Conservation (phyloP, 2,888 invertebrate species). For the Prosapia bicincta region DNA sequence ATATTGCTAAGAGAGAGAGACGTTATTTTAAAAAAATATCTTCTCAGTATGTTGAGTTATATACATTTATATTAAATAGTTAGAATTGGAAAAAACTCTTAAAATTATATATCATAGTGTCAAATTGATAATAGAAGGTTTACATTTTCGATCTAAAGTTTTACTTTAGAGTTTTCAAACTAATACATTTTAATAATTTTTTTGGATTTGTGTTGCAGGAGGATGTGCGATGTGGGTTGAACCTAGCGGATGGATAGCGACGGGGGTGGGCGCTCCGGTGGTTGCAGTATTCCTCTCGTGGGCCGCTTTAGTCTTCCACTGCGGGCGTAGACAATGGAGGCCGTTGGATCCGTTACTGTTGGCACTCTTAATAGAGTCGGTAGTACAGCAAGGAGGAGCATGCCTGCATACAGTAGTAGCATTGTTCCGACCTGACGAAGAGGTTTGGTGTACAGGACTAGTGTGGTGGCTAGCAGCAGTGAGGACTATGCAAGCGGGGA, state of each 20-base stretch:
- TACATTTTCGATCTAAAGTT: too few relatives aligned
- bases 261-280: constrained; percentile 49
- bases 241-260: constrained; percentile 48
- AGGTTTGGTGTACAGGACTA: constrained; percentile 49
- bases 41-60: too few relatives aligned
- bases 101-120: too few relatives aligned
- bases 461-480: constrained; percentile 52
- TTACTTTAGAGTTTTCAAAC: too few relatives aligned
- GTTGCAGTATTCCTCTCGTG: constrained; percentile 49
- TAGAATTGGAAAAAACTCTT: too few relatives aligned
- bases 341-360: constrained; percentile 53
- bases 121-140: too few relatives aligned
- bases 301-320: constrained; percentile 52
- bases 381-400: constrained; percentile 47
- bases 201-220: constrained; percentile 25
- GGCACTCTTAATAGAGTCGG: constrained; percentile 47
- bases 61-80: too few relatives aligned
- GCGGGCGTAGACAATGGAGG: constrained; percentile 51
- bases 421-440: constrained; percentile 45
- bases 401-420: constrained; percentile 46
- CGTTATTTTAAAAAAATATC: too few relatives aligned
- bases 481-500: constrained; percentile 52
- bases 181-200: too few relatives aligned
- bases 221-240: constrained; percentile 45
- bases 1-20: too few relatives aligned